Evolutionary conservation across 1,140 invertebrate species (phyloP), one percentile per base, ranked within the genome.

Genomic region (Diploscapter pachys): DNA sequence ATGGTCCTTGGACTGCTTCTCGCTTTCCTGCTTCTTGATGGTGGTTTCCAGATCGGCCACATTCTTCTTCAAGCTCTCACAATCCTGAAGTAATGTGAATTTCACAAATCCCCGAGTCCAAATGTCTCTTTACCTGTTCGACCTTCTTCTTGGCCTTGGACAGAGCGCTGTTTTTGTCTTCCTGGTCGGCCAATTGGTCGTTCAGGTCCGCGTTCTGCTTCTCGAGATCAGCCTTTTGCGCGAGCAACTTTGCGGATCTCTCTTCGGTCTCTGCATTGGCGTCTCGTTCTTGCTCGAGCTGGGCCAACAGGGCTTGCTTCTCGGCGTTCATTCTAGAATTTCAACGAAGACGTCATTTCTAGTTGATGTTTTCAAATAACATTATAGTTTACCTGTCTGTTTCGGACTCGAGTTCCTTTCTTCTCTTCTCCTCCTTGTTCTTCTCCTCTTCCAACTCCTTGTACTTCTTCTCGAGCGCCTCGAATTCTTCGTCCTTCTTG

Each of bases 1-100:
- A 89, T 98, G 94, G 86, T 99, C 96, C 87, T 97, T 97, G 85
- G 93, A 94, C 79, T 93, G 92, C 87, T 98, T 98, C 87, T 98
- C 96, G 88, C 95, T 87, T 79, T 91, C 90, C 72, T 89, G 86
- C 85, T 89, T 84, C 59, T 85, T 80, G 31, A 87, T 79, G n/a
- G 79, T 79, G 6, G 78, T 66, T 64, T 85, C 84, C 57, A 87
- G 64, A 8, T 88, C 87, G 4, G 80, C 50, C n/a, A 85, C 72
- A 51, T 79, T 81, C 76, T 84, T 83, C 79, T 85, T 85, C 49
- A 85, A 63, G 4, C 73, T 51, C 63, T 31, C 31, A 31, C 31
- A 31, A 31, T 31, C 31, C 31, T 31, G 31, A 5, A 53, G 5
- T 68, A 51, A 68, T n/a, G n/a, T 59, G 9, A 59, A 59, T 59